Conservation (phyloP, 2,113 vertebrate genomes). For the Brachypteracias leptosomus region DNA sequence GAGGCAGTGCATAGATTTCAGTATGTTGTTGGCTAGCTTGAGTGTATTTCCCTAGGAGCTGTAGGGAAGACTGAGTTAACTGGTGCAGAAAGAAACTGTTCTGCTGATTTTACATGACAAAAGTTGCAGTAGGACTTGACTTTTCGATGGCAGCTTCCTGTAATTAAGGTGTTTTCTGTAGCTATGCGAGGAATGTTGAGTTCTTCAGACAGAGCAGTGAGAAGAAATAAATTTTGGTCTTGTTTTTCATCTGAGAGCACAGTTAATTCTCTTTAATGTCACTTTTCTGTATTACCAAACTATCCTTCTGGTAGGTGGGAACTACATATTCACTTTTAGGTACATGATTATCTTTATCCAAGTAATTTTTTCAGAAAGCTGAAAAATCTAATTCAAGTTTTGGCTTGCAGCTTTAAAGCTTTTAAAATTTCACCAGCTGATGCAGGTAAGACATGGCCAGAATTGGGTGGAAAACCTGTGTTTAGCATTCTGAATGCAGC, state of each 20-base stretch:
- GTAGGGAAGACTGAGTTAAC: background rate
- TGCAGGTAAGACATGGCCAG: background rate
- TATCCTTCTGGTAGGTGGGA: background rate
- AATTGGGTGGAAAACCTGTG: background rate
- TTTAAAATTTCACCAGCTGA: background rate
- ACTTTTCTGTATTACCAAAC: background rate
- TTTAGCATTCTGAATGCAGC: background rate
- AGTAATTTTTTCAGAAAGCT: background rate
- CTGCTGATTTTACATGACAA: background rate
- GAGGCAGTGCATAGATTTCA: background rate
- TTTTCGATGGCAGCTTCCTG: background rate
- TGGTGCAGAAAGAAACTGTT: background rate
- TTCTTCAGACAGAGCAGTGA: background rate
- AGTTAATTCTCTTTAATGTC: background rate
- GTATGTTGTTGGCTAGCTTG: background rate
- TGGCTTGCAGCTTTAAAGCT: background rate
- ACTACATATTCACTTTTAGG: background rate
- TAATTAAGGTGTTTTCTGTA: background rate
- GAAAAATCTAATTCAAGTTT: background rate
- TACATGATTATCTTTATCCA: background rate
- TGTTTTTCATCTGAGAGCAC: background rate
- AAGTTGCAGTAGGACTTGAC: background rate
- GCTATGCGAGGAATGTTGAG: background rate
- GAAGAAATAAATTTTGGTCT: background rate
- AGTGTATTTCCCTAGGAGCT: background rate